These are phyloP conservation scores for Dilophus febrilis DNA, from an alignment of 2,888 invertebrate species.

Conservation along the genomic window DNA sequence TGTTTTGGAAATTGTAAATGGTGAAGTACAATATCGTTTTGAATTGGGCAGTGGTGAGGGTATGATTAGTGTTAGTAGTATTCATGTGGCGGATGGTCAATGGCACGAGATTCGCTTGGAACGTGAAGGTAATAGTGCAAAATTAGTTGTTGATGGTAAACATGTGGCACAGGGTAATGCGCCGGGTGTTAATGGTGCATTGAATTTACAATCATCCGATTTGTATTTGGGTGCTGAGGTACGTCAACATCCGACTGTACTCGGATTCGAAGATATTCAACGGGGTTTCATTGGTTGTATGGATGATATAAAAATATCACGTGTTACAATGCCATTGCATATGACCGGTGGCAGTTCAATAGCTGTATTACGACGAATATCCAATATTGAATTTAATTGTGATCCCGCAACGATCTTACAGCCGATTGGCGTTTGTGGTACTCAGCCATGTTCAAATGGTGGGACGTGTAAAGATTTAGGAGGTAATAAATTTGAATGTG, in stretches of 20 bases:
- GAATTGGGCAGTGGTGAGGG: constrained; percentile 87
- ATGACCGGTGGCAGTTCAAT: constrained; percentile 46
- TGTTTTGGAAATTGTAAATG: constrained; percentile 70
- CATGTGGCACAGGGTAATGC: constrained; percentile 58
- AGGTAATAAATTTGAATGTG: constrained; percentile 50
- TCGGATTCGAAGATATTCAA: constrained; percentile 56
- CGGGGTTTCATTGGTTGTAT: constrained; percentile 84
- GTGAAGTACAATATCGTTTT: constrained; percentile 75
- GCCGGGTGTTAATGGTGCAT: constrained; percentile 61
- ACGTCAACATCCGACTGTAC: constrained; percentile 52
- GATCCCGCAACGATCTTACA: constrained; percentile 38
- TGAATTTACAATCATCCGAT: constrained; percentile 71
- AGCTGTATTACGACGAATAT: constrained; percentile 45
- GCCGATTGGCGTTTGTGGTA: constrained; percentile 51
- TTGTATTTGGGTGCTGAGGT: constrained; percentile 76
- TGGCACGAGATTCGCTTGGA: constrained; percentile 73
- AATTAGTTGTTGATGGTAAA: constrained; percentile 59
- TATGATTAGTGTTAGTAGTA: constrained; percentile 54
- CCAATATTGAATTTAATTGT: constrained; percentile 54
- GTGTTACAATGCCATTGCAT: constrained; percentile 56
- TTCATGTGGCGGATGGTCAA: constrained; percentile 65
- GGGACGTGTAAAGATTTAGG: constrained; percentile 48
- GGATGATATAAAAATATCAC: constrained; percentile 65
- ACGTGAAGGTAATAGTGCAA: constrained; percentile 61
- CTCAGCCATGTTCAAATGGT: constrained; percentile 64